These are phyloP conservation scores for Brachyalestes nurse DNA, from an alignment of 2,797 vertebrate species.

Conservation along the genomic window DNA sequence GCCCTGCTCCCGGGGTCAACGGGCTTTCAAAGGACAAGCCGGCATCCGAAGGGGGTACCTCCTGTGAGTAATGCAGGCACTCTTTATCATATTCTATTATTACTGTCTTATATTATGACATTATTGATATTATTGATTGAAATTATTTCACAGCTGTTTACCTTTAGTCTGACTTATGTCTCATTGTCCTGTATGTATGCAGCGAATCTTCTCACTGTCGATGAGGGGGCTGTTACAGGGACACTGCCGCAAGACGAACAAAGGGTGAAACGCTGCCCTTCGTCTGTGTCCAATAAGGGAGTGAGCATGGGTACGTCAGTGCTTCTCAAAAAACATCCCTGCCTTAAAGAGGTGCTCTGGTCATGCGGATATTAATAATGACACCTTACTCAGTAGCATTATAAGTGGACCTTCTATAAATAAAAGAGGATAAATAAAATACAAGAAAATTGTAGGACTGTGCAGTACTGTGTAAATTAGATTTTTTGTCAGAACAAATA, in stretches of 20 bases:
- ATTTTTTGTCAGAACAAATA: no score
- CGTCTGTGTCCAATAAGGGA: slow-evolving; percentile 79
- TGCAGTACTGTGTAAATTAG: no score
- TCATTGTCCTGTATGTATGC: not conserved
- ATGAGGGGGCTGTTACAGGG: slow-evolving; percentile 78
- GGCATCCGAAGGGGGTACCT: slow-evolving; percentile 70
- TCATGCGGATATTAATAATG: no score
- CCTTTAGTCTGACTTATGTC: slow-evolving; percentile 9
- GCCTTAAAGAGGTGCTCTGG: not conserved
- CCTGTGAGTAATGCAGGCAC: slow-evolving; percentile 64
- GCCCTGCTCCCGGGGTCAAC: slow-evolving; percentile 83
- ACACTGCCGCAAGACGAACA: slow-evolving; percentile 77
- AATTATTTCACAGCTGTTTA: not conserved
- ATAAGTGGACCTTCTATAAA: no score
- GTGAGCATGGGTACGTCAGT: slow-evolving; percentile 76
- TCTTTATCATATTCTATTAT: not conserved
- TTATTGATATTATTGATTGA: not conserved
- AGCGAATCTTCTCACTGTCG: slow-evolving; percentile 77
- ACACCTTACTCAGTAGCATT: no score
- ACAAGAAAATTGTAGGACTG: no score
- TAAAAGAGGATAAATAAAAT: no score
- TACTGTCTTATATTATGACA: no score
- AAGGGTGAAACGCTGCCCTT: slow-evolving; percentile 78
- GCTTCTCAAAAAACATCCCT: not conserved
- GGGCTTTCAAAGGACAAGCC: slow-evolving; percentile 86